Percentiles rank a stretch among this genome's conserved stretches.
Conservation (phyloP, 2,797 vertebrate genomes). For the Pseudopleuronectes americanus region DNA sequence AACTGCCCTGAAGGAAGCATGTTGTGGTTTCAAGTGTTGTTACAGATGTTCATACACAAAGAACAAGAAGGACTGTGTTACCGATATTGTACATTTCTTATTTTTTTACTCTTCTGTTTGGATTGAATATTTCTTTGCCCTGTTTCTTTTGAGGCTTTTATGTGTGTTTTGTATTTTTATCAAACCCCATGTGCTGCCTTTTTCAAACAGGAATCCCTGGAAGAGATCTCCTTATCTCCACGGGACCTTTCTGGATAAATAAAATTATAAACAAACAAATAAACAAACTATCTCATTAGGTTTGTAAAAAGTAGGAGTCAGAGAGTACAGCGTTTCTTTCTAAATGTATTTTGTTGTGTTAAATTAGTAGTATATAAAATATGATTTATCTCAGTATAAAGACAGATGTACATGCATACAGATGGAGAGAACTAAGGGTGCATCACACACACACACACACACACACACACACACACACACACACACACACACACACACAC, state of each 20-base stretch:
- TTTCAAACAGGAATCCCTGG: too few relatives aligned
- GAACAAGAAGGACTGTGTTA: neutral
- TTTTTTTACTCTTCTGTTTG: too few relatives aligned
- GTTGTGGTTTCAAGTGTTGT: neutral
- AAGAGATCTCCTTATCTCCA: too few relatives aligned
- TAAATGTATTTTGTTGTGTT: neutral
- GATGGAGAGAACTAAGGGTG: neutral
- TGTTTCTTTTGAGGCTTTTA: too few relatives aligned
- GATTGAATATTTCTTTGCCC: too few relatives aligned
- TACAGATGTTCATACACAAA: too few relatives aligned
- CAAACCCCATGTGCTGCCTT: neutral
- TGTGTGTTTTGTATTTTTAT: too few relatives aligned
- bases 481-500: conserved; percentile 1
- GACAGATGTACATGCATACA: neutral
- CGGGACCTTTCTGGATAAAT: neutral
- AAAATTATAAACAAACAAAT: neutral
- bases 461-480: neutral
- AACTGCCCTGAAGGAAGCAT: neutral
- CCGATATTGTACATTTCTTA: too few relatives aligned
- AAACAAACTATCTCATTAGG: neutral
- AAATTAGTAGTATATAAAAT: neutral
- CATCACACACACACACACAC: neutral
- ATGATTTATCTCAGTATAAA: neutral
- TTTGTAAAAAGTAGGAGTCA: neutral
- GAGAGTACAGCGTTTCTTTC: neutral